Conservation (phyloP, 92 coral and sea anemone species). For the Siderastrea siderea region DNA sequence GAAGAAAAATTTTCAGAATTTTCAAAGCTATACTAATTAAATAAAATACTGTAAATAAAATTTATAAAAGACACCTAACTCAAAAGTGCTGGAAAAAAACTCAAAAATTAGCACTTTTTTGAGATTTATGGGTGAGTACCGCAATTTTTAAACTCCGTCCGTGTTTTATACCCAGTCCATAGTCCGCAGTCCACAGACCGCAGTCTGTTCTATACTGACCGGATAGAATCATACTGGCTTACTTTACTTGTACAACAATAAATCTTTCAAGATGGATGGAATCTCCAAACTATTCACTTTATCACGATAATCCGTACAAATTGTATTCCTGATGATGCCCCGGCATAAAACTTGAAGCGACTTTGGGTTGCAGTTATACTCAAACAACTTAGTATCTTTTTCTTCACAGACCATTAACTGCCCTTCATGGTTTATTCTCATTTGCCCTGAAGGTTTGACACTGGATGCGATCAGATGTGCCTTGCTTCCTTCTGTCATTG, state of each 20-base stretch:
- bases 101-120: no score
- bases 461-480: conserved; percentile 58
- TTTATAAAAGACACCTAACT: no score
- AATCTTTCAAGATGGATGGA: conserved; percentile 14
- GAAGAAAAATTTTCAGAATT: no score
- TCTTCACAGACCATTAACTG: conserved; percentile 62
- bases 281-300: neutral
- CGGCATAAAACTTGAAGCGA: conserved; percentile 2
- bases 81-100: no score
- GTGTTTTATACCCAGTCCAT: no score
- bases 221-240: no score
- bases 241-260: conserved; percentile 13
- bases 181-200: no score
- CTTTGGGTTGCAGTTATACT: conserved; percentile 13
- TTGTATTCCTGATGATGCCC: neutral
- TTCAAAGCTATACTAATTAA: no score
- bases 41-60: no score
- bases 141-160: no score
- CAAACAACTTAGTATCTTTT: conserved; percentile 24
- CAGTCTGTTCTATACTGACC: no score
- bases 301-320: neutral
- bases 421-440: conserved; percentile 39
- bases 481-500: conserved; percentile 45
- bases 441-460: conserved; percentile 28
- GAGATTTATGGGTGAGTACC: no score